Evolutionary conservation across 2,888 invertebrate genomes (phyloP).

Genomic region (Drosophila antonietae): DNA sequence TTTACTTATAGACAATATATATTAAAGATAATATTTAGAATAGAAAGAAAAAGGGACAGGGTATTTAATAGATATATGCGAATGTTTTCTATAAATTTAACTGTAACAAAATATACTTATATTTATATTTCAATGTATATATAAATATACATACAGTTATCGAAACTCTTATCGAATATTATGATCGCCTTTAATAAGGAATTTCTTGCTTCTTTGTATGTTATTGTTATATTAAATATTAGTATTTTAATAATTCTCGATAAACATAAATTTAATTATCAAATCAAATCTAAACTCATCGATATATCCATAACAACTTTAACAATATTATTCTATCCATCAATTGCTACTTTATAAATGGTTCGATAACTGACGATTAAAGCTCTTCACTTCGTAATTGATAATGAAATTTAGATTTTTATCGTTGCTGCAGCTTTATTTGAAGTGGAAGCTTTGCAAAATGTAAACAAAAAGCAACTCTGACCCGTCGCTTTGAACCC

Average conservation of each 20-base stretch:
- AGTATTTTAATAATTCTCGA: neutral
- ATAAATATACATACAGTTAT: neutral
- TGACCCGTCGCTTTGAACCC: conserved; percentile 36
- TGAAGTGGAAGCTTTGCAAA: conserved; percentile 1
- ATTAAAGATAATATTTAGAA: conserved; percentile 13
- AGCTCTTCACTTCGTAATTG: conserved; percentile 7
- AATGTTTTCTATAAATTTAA: neutral
- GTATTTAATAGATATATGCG: neutral
- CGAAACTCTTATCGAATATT: neutral
- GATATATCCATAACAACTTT: neutral
- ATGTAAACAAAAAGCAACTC: conserved; percentile 24
- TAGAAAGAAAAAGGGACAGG: too few species aligned
- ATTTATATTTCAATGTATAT: neutral
- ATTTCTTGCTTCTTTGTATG: neutral
- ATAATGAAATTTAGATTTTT: conserved; percentile 18
- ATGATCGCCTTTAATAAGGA: neutral
- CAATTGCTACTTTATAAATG: neutral
- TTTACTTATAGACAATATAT: conserved; percentile 6
- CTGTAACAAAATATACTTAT: neutral
- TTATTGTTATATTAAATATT: neutral
- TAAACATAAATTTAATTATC: neutral
- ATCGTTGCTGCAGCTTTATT: conserved; percentile 5
- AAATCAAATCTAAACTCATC: neutral
- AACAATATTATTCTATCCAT: neutral
- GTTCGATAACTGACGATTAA: conserved; percentile 7